Evolutionary conservation across 2,113 vertebrate genomes (phyloP), one percentile per base, ranked within the genome.

Genomic region (Ptilorrhoa leucosticta): DNA sequence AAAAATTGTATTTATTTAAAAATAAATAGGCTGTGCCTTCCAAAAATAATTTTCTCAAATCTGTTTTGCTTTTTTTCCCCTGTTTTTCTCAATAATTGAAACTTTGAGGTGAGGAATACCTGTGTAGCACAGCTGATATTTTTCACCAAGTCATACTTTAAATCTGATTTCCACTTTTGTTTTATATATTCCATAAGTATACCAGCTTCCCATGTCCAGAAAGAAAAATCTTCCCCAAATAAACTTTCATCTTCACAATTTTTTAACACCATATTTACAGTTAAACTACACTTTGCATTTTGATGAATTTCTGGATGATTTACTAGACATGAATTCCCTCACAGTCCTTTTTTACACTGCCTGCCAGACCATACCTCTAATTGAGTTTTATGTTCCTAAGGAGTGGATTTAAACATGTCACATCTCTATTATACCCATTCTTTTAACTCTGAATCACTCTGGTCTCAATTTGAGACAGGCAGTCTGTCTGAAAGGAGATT

Each of bases 401-500:
- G 48, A 91, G 68, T 42, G 48, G 65, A 82, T 93, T 95, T 94
- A 91, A 96, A 68, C 15, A 18, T 58, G 40, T 58, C 73, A 87
- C 77, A 48, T 91, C 70, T 87, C 78, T 90, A 82, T 93, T 95
- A 91, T 37, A 51, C 19, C 71, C 22, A 48, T 89, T 95, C 35
- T 91, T 95, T 94, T 85, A 94, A 90, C 90, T 70, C 57, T 90
- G 54, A 87, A 76, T 96, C 58, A 76, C 31, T 91, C 33, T 68
- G 40, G 33, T 37, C 37, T 94, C 73, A 84, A 60, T 91, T 51
- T 60, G 48, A 93, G 35, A 47, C 40, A 65, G 31, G 28, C 31
- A 90, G 75, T 83, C 65, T 7, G 13, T 72, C 23, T 68, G 82
- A 85, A 82, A 94, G 42, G n/a, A 95, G 87, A 93, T 91, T 85